These are phyloP conservation scores for Caenorhabditis doughertyi DNA, from an alignment of 2,888 invertebrate species.

Conservation along the genomic window DNA sequence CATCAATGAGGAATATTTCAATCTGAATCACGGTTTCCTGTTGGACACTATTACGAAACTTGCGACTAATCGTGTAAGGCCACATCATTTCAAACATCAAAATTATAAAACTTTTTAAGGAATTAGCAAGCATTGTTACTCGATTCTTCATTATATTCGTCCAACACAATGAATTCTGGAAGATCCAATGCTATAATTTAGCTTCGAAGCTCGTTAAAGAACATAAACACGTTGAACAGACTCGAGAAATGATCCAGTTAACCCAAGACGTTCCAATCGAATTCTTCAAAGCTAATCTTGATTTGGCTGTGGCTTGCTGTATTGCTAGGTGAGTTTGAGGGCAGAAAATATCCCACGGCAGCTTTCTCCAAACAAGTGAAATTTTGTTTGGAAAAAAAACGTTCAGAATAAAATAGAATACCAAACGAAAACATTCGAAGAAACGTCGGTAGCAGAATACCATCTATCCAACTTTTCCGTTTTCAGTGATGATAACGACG, in stretches of 20 bases:
- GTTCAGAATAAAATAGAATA: no score
- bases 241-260: not conserved
- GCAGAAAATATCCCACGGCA: no score
- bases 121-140: no score
- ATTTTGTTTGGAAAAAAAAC: no score
- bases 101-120: not conserved
- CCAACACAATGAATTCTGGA: no score
- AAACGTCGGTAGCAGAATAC: no score
- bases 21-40: conserved; percentile 7
- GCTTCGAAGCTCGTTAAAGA: no score
- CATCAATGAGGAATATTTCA: conserved; percentile 1
- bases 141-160: no score
- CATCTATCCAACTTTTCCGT: no score
- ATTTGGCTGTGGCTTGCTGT: conserved; percentile 37
- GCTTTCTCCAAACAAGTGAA: not conserved
- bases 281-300: conserved; percentile 22
- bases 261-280: not conserved
- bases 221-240: no score
- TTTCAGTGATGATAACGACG: conserved; percentile 49
- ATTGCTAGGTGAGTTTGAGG: conserved; percentile 40
- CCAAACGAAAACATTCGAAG: no score
- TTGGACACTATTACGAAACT: conserved; percentile 19
- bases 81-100: not conserved
- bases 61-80: conserved; percentile 26
- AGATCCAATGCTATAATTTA: no score